Percentiles rank a stretch among this genome's conserved stretches.
Conservation (phyloP, 2,113 vertebrate species). For the Myotis brandtii region DNA sequence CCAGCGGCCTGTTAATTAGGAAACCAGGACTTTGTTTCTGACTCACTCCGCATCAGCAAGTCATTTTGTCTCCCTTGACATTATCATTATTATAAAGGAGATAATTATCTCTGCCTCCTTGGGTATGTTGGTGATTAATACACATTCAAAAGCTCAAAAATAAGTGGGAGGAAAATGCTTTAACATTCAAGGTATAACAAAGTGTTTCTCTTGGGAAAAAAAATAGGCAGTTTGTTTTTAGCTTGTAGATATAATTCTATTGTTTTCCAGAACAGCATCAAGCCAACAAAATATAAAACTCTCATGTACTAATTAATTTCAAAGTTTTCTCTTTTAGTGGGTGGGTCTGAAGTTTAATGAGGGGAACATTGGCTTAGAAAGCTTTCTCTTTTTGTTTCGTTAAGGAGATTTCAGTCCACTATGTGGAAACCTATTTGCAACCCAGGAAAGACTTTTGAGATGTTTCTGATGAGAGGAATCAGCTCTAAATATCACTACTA, state of each 20-base stretch:
- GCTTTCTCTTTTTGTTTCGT: neutral
- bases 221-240: neutral
- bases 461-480: neutral
- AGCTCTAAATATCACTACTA: conserved; percentile 29
- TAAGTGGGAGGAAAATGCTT: neutral
- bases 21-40: conserved; percentile 7
- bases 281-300: neutral
- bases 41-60: neutral
- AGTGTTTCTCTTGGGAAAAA: neutral
- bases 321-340: neutral
- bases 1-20: neutral
- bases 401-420: neutral
- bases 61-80: conserved; percentile 11
- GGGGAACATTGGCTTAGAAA: neutral
- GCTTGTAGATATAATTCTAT: neutral
- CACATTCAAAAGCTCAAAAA: conserved; percentile 8
- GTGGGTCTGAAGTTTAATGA: neutral
- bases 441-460: neutral
- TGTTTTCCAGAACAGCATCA: neutral
- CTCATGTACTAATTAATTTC: neutral
- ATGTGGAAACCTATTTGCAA: neutral
- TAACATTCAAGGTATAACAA: conserved; percentile 17
- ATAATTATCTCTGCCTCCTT: neutral
- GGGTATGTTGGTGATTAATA: neutral
- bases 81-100: neutral